These are phyloP conservation scores for Mesocricetus auratus DNA, from an alignment of 2,113 vertebrate species.

Conservation along the genomic window DNA sequence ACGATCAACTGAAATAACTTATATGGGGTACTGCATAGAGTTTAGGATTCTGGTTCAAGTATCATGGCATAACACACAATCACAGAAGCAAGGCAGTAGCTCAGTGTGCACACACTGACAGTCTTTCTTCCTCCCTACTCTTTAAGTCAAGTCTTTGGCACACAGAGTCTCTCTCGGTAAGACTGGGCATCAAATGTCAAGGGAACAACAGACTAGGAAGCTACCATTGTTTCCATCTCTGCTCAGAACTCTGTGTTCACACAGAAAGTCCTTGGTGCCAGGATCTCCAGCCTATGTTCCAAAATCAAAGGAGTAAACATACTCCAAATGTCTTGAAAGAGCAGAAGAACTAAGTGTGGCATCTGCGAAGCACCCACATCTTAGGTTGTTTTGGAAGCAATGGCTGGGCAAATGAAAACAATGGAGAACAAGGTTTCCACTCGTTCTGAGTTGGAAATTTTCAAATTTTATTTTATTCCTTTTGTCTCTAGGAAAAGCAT, in stretches of 20 bases:
- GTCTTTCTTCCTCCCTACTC: not conserved
- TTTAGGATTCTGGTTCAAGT: not conserved
- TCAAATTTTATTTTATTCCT: not conserved
- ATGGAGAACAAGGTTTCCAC: not conserved
- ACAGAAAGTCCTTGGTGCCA: not conserved
- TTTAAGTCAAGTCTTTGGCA: not conserved
- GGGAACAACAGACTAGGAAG: not conserved
- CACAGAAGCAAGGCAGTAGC: not conserved
- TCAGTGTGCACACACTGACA: accelerated
- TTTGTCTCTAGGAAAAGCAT: not conserved
- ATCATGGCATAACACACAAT: not conserved
- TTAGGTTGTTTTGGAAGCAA: not conserved
- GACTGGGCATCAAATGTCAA: not conserved
- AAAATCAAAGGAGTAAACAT: not conserved
- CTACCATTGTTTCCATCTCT: not conserved
- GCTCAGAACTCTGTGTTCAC: not conserved
- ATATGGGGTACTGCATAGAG: not conserved
- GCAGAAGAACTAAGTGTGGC: not conserved
- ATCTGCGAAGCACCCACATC: not conserved
- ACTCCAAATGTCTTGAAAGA: not conserved
- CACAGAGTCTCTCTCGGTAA: not conserved
- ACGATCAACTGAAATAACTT: not conserved
- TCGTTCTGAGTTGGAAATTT: not conserved
- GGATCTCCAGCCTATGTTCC: not conserved
- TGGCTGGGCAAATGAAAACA: not conserved